These are phyloP conservation scores for Zaprionus kolodkinae DNA, from an alignment of 1,140 invertebrate genomes.

Conservation along the genomic window DNA sequence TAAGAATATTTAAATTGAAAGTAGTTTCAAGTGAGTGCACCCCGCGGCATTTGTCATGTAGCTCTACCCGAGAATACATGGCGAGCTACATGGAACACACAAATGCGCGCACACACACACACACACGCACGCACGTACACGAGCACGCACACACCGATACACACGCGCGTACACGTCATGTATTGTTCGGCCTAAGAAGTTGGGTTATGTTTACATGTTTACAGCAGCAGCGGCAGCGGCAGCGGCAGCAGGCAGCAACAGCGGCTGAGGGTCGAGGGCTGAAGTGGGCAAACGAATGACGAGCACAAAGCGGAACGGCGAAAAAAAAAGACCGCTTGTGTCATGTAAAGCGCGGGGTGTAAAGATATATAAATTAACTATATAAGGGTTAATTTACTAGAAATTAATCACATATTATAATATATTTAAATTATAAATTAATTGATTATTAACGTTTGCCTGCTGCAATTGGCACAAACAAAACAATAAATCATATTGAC, in stretches of 20 bases:
- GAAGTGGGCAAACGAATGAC: conserved; percentile 47
- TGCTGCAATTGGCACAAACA: neutral
- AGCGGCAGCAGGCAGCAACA: conserved; percentile 31
- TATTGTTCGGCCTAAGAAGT: conserved; percentile 59
- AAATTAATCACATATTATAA: neutral
- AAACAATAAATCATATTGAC: neutral
- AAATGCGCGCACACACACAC: conserved; percentile 2
- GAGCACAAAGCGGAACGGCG: conserved; percentile 38
- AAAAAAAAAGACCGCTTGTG: neutral
- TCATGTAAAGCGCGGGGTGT: neutral
- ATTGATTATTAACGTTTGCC: neutral
- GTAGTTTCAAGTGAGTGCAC: conserved; percentile 11
- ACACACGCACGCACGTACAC: conserved; percentile 4
- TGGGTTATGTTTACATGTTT: conserved; percentile 63
- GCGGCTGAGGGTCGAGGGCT: conserved; percentile 24
- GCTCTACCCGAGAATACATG: conserved; percentile 53
- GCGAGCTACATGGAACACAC: conserved; percentile 52
- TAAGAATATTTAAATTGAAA: neutral
- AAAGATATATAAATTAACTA: neutral
- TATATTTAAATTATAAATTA: neutral
- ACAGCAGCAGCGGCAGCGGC: conserved; percentile 10
- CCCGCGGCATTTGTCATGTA: conserved; percentile 58
- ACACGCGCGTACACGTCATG: conserved; percentile 51
- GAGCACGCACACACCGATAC: conserved; percentile 19
- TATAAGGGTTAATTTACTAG: too few species aligned